These are phyloP conservation scores for Opisthograptis luteolata DNA, from an alignment of 2,888 invertebrate genomes.

Conservation along the genomic window DNA sequence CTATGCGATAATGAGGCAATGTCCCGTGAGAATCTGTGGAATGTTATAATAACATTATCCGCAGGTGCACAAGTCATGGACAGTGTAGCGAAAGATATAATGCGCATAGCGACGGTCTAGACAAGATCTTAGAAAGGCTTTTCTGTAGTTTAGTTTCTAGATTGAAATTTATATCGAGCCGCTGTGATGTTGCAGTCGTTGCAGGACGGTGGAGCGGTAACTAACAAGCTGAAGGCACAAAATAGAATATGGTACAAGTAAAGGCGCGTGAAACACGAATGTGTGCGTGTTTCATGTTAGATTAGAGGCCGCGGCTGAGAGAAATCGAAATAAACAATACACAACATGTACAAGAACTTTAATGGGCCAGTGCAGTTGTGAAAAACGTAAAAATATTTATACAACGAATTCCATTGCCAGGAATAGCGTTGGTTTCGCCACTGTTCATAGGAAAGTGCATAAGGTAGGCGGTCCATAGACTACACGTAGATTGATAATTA, in stretches of 20 bases:
- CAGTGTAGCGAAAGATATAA: conserved; percentile 11
- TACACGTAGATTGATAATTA: too few species aligned
- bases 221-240: conserved; percentile 8
- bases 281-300: conserved; percentile 58
- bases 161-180: conserved; percentile 14
- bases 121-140: conserved; percentile 16
- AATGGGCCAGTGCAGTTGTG: conserved; percentile 31
- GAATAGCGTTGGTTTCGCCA: too few species aligned
- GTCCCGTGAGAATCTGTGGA: conserved; percentile 60
- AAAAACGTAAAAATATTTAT: conserved; percentile 12
- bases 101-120: conserved; percentile 1
- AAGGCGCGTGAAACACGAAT: conserved; percentile 57
- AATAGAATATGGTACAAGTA: conserved; percentile 8
- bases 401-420: too few species aligned
- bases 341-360: conserved; percentile 31
- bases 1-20: conserved; percentile 12
- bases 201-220: conserved; percentile 5
- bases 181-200: conserved; percentile 2
- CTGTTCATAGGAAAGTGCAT: neutral
- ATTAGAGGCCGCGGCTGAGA: conserved; percentile 70
- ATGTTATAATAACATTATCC: conserved; percentile 64
- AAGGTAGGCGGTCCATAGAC: too few species aligned
- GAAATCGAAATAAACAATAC: conserved; percentile 69
- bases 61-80: conserved; percentile 24
- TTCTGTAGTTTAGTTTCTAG: conserved; percentile 14